Conservation (phyloP, 2,888 invertebrate genomes). For the Eupithecia inturbata region DNA sequence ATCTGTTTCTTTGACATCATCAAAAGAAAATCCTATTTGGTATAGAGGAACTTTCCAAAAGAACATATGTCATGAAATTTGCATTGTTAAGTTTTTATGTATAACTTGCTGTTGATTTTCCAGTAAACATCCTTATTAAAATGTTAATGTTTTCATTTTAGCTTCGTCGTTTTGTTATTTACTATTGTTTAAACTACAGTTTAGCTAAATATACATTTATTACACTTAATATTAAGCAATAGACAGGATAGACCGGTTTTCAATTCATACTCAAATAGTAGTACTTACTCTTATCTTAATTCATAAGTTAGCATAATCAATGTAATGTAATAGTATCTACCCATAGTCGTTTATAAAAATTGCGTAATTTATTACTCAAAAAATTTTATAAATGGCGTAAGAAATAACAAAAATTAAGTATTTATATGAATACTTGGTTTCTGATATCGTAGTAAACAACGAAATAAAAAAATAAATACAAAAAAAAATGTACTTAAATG, state of each 20-base stretch:
- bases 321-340: slow-evolving; percentile 80
- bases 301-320: slow-evolving; percentile 78
- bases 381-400: slow-evolving; percentile 61
- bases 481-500: slow-evolving; percentile 74
- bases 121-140: slow-evolving; percentile 81
- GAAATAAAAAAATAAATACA: slow-evolving; percentile 76
- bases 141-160: slow-evolving; percentile 68
- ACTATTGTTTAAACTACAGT: slow-evolving; percentile 70
- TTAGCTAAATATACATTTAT: slow-evolving; percentile 82
- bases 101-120: slow-evolving; percentile 79
- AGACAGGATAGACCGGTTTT: slow-evolving; percentile 85
- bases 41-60: background rate
- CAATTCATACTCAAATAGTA: slow-evolving; percentile 76
- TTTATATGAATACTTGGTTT: slow-evolving; percentile 54
- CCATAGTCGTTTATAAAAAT: slow-evolving; percentile 50
- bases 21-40: background rate
- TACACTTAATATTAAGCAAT: slow-evolving; percentile 74
- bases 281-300: slow-evolving; percentile 69
- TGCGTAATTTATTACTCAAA: slow-evolving; percentile 30
- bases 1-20: background rate
- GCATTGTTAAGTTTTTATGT: slow-evolving; percentile 79
- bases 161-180: slow-evolving; percentile 75
- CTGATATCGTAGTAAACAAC: slow-evolving; percentile 77
- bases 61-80: slow-evolving; percentile 43
- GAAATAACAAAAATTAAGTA: slow-evolving; percentile 58